Percentiles rank a stretch among this genome's conserved stretches.
Conservation (phyloP, 2,797 vertebrate genomes). For the Paedocypris micromegethes region DNA sequence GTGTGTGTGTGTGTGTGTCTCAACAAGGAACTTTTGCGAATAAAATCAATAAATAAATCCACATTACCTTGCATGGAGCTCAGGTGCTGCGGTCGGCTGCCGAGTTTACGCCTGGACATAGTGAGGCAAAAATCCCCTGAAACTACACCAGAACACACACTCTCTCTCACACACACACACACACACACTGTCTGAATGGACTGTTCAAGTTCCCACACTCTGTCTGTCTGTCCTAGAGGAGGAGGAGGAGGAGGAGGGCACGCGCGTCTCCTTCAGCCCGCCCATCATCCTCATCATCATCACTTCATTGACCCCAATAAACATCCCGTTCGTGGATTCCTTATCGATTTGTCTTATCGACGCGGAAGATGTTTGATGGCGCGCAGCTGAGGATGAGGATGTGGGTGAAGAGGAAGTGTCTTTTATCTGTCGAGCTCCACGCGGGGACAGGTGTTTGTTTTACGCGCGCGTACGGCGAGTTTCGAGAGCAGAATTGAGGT, state of each 20-base stretch:
- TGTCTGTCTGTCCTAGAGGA: slow-evolving; percentile 40
- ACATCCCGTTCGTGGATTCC: neutral
- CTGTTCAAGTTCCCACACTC: slow-evolving; percentile 70
- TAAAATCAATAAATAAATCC: neutral
- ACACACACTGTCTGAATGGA: slow-evolving; percentile 11
- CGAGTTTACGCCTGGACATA: slow-evolving; percentile 80
- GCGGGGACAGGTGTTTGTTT: slow-evolving; percentile 63
- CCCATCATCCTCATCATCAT: slow-evolving; percentile 50
- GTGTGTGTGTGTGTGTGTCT: too few relatives aligned
- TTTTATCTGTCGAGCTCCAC: slow-evolving; percentile 49
- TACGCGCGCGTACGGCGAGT: slow-evolving; percentile 45
- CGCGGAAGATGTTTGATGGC: slow-evolving; percentile 31
- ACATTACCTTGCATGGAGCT: slow-evolving; percentile 70
- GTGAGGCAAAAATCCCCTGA: slow-evolving; percentile 18
- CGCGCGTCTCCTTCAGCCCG: slow-evolving; percentile 56
- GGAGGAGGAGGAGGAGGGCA: slow-evolving; percentile 54
- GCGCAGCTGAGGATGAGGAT: slow-evolving; percentile 47
- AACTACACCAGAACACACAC: slow-evolving; percentile 13
- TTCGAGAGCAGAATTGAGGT: slow-evolving; percentile 11
- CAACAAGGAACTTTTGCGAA: too few relatives aligned
- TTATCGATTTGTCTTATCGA: slow-evolving; percentile 4
- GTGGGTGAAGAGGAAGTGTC: slow-evolving; percentile 58
- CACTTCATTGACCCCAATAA: slow-evolving; percentile 18
- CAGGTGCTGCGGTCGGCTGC: slow-evolving; percentile 78
- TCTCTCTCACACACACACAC: slow-evolving; percentile 6